Evolutionary conservation across 2,797 vertebrate genomes (phyloP), one percentile per base, ranked within the genome.

Genomic region (Pterois miles): DNA sequence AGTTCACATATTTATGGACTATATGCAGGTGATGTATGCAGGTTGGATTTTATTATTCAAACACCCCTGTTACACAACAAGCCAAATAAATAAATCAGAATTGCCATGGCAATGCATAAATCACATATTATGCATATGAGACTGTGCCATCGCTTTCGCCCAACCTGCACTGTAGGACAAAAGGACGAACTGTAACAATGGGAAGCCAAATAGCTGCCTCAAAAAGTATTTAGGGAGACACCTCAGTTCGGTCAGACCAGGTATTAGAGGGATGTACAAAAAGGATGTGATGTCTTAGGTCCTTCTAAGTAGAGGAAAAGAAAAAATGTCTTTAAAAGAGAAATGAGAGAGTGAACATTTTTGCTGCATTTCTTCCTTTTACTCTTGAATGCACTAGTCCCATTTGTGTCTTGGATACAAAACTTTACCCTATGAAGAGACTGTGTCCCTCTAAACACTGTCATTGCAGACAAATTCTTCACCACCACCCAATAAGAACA

Each of bases 71-170:
- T 60, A 78, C 74, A 66, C 48, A 59, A 59, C 34, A 58, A 65
- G 59, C 59, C 33, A 66, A 60, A 78, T 65, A 53, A 73, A 81
- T 82, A 72, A 80, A 74, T 78, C 65, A 66, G 23, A 60, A 64
- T 29, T n/a, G 25, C 43, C 54, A 43, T 56, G 57, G 62, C 69
- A 62, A 48, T 27, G 31, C 36, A 81, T 79, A 69, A 63, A 74
- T 83, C 46, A 58, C 70, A 48, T 27, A 76, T 53, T 74, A 79
- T 56, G 50, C 75, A 52, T 73, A 59, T 57, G 46, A 68, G 72
- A 78, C 25, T 60, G 50, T 53, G 74, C 71, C 71, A 57, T 68
- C n/a, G 53, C 67, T 66, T 75, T 34, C 56, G 18, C 10, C 38
- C 12, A 48, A 64, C 29, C 60, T 67, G 59, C 59, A 70, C 40